phyloP scores from a whole-genome alignment of 2,888 invertebrate genomes.

The Leptinotarsa rubiginosa region DNA sequence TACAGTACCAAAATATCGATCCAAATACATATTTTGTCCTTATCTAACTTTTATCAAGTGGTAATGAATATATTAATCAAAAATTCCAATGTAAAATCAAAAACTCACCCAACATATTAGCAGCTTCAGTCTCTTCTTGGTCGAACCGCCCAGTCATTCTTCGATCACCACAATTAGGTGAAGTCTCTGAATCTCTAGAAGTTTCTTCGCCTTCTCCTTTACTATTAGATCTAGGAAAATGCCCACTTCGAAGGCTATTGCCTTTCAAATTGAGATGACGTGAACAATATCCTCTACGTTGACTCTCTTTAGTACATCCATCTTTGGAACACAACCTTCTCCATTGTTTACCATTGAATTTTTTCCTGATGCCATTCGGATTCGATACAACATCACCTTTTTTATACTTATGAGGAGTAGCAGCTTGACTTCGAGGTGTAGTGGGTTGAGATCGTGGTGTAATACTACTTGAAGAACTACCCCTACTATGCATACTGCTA shows the following conservation, averaged over 20 bases:
- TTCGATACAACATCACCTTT: constrained; percentile 97
- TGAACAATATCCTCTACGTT: constrained; percentile 96
- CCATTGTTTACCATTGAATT: constrained; percentile 99
- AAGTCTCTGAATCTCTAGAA: constrained; percentile 85
- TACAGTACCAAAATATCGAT: too few species aligned
- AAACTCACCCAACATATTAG: constrained; percentile 88
- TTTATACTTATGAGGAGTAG: constrained; percentile 94
- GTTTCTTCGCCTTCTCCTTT: constrained; percentile 84
- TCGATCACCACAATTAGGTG: constrained; percentile 81
- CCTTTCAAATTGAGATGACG: constrained; percentile 94
- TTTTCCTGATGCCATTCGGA: constrained; percentile 96
- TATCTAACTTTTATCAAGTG: too few species aligned
- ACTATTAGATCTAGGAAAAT: constrained; percentile 70
- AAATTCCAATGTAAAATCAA: background rate
- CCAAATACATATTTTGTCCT: too few species aligned
- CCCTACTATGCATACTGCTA: constrained; percentile 91
- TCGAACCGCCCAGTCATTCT: constrained; percentile 87
- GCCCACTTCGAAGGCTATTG: constrained; percentile 67
- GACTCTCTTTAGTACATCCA: constrained; percentile 96
- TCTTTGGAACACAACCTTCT: constrained; percentile 95
- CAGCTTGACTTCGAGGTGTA: constrained; percentile 87
- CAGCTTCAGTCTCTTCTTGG: constrained; percentile 96
- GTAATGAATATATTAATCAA: background rate
- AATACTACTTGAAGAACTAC: constrained; percentile 90
- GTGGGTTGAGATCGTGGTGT: constrained; percentile 92